Conservation (phyloP, 1,140 invertebrate species). For the Homarus americanus region DNA sequence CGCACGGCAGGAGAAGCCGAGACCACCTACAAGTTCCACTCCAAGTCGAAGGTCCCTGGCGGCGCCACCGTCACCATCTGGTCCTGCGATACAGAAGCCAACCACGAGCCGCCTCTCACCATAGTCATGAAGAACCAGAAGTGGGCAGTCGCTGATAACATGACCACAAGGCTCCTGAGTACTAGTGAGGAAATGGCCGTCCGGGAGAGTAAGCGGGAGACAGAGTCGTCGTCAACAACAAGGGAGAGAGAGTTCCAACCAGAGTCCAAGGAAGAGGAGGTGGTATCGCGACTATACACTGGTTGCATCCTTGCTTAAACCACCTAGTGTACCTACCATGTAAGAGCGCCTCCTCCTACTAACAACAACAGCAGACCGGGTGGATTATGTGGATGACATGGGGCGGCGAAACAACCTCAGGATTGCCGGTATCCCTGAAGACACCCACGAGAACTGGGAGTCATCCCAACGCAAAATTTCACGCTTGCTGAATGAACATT, state of each 20-base stretch:
- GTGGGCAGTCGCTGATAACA: conserved; percentile 90
- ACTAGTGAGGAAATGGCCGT: conserved; percentile 80
- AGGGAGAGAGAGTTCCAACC: not conserved
- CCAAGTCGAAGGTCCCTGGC: conserved; percentile 88
- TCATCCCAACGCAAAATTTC: no score
- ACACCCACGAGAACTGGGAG: no score
- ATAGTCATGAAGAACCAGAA: conserved; percentile 96
- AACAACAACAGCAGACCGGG: conserved; percentile 14
- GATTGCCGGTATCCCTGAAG: no score
- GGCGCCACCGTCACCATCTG: conserved; percentile 88
- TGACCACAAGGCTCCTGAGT: conserved; percentile 87
- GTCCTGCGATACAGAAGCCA: conserved; percentile 86
- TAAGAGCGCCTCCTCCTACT: conserved; percentile 37
- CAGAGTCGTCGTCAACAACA: conserved; percentile 15
- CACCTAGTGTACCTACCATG: conserved; percentile 46
- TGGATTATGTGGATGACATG: no score
- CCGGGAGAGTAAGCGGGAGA: conserved; percentile 33
- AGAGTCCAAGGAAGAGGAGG: conserved; percentile 46
- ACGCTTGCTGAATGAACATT: no score
- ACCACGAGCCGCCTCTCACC: conserved; percentile 92
- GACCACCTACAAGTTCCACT: conserved; percentile 93
- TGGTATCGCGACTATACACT: conserved; percentile 56
- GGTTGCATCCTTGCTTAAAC: conserved; percentile 57
- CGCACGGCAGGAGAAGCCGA: conserved; percentile 87
- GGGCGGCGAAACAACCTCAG: no score